Conservation (phyloP, 2,888 invertebrate genomes). For the Orthosia incerta region DNA sequence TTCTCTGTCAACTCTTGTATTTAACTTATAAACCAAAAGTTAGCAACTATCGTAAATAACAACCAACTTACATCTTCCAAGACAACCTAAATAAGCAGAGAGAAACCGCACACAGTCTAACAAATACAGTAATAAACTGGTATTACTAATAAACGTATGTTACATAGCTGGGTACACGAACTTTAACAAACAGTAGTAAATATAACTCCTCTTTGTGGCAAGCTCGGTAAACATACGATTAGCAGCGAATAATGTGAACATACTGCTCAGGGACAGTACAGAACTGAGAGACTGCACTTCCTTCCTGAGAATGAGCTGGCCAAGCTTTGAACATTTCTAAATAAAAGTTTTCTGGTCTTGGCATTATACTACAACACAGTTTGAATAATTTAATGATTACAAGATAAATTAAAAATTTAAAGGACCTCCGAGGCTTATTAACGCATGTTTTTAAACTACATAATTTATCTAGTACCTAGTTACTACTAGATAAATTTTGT, state of each 20-base stretch:
- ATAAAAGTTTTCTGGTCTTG: neutral
- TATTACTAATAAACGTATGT: slow-evolving; percentile 7
- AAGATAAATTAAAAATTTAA: too few relatives aligned
- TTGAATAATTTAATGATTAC: neutral
- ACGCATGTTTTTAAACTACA: too few relatives aligned
- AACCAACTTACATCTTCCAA: neutral
- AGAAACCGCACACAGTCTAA: slow-evolving; percentile 1
- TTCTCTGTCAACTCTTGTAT: neutral
- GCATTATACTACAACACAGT: neutral
- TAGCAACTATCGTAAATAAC: neutral
- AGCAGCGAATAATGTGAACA: neutral
- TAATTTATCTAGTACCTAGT: too few relatives aligned
- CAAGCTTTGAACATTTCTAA: neutral
- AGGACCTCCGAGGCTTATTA: too few relatives aligned
- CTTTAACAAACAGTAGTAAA: slow-evolving; percentile 23
- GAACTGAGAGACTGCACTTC: neutral
- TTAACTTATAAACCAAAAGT: neutral
- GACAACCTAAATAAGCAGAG: slow-evolving; percentile 12
- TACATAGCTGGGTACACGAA: neutral
- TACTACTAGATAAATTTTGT: too few relatives aligned
- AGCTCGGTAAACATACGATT: slow-evolving; percentile 11
- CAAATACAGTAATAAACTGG: slow-evolving; percentile 14
- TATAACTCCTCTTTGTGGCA: slow-evolving; percentile 9
- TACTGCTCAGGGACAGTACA: neutral
- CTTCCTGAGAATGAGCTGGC: slow-evolving; percentile 15